A percentile compares a stretch with the other conserved stretches of the same genome.
Conservation (phyloP, 2,797 vertebrate species). For the Pteropus rufus region DNA sequence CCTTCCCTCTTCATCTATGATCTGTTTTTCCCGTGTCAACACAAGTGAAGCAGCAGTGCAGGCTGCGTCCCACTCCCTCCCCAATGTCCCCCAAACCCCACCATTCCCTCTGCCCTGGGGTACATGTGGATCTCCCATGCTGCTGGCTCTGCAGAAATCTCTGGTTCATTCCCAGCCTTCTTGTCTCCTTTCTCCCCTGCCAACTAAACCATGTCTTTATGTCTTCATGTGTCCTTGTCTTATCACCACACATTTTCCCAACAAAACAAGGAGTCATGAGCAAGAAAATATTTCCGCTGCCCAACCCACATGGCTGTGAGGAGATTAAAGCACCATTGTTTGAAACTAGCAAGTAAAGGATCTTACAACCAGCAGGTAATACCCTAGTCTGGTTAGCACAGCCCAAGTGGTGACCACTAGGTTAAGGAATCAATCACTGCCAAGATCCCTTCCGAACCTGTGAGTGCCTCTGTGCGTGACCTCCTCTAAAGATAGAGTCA, state of each 20-base stretch:
- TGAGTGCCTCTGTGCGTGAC: too few relatives aligned
- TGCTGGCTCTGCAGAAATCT: accelerated
- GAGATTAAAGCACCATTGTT: background rate
- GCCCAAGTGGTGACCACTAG: background rate
- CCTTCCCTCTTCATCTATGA: accelerated
- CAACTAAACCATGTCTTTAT: background rate
- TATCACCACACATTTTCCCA: background rate
- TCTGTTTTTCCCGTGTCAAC: background rate
- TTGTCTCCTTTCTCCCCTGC: background rate
- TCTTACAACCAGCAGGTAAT: background rate
- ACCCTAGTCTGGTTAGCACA: background rate
- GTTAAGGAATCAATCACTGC: accelerated
- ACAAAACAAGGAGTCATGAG: background rate
- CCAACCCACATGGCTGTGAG: background rate
- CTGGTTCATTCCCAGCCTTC: background rate
- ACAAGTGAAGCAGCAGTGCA: background rate
- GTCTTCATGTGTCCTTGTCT: background rate
- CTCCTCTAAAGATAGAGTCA: background rate
- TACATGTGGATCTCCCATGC: background rate
- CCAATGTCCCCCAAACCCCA: too few relatives aligned
- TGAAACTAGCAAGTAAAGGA: background rate
- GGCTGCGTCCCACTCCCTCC: background rate
- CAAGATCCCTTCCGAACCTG: background rate
- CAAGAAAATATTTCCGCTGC: background rate
- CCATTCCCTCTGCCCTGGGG: accelerated